phyloP scores from a whole-genome alignment of 2,113 vertebrate species.

The Alexandromys fortis region DNA sequence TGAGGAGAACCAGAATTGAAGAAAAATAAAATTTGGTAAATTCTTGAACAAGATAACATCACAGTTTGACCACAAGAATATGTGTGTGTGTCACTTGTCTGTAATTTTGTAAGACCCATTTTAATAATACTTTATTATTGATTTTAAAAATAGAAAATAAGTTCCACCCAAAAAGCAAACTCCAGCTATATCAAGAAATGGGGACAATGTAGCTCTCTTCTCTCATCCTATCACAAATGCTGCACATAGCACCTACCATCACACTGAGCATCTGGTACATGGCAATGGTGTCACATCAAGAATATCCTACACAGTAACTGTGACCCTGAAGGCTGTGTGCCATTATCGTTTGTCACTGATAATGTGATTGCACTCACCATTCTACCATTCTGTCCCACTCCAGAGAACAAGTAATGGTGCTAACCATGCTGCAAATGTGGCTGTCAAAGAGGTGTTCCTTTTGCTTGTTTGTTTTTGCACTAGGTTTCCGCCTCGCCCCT shows the following conservation, averaged over 20 bases:
- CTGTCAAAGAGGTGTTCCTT: neutral
- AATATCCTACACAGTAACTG: neutral
- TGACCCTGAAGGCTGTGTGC: neutral
- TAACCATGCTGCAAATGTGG: neutral
- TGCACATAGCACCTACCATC: neutral
- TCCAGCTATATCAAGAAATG: too few relatives aligned
- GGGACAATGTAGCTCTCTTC: neutral
- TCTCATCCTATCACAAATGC: neutral
- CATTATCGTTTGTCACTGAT: neutral
- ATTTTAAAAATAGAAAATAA: conserved; percentile 20
- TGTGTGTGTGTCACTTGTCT: neutral
- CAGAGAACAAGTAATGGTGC: neutral
- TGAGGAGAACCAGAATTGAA: neutral
- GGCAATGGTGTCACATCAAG: neutral
- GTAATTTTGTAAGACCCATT: neutral
- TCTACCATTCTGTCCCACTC: neutral
- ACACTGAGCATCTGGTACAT: neutral
- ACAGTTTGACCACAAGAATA: neutral
- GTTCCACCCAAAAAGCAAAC: neutral
- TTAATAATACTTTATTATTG: neutral
- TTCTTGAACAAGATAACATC: neutral
- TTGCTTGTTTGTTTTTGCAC: neutral
- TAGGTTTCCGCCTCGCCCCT: neutral
- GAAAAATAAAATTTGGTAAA: neutral
- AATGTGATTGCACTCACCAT: neutral